A percentile compares a stretch with the other conserved stretches of the same genome.
phyloP scores from a whole-genome alignment of 2,888 invertebrate genomes.

The Dynastes tityus region DNA sequence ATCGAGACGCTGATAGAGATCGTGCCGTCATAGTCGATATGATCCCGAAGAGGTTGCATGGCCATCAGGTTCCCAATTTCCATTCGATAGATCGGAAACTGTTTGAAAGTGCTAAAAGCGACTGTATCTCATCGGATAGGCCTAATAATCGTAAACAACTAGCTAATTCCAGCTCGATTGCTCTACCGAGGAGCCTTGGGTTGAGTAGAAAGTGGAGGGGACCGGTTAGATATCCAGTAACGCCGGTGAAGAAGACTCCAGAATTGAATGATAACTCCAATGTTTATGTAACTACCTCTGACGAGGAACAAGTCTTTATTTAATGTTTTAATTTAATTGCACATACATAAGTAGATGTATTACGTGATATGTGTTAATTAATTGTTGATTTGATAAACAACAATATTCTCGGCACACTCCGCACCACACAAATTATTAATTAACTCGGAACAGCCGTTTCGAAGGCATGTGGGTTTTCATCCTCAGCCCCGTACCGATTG shows the following conservation, averaged over 20 bases:
- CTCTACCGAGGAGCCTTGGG: constrained; percentile 76
- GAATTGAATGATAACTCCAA: constrained; percentile 63
- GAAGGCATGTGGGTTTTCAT: no score
- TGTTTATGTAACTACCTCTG: constrained; percentile 70
- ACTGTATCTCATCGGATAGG: neutral
- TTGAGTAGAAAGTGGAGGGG: constrained; percentile 77
- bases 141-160: constrained; percentile 21
- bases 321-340: constrained; percentile 59
- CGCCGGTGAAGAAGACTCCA: constrained; percentile 73
- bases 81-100: constrained; percentile 59
- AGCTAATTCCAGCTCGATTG: constrained; percentile 64
- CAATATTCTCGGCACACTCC: no score
- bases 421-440: no score
- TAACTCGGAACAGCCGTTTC: no score
- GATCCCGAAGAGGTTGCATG: constrained; percentile 65
- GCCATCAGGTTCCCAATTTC: constrained; percentile 42
- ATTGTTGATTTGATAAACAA: no score
- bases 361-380: no score
- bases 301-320: constrained; percentile 80
- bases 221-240: constrained; percentile 78
- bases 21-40: constrained; percentile 65
- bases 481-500: no score
- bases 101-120: constrained; percentile 5
- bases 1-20: constrained; percentile 56
- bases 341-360: no score